phyloP scores from a whole-genome alignment of 2,888 invertebrate species.

The Alsophila aescularia region DNA sequence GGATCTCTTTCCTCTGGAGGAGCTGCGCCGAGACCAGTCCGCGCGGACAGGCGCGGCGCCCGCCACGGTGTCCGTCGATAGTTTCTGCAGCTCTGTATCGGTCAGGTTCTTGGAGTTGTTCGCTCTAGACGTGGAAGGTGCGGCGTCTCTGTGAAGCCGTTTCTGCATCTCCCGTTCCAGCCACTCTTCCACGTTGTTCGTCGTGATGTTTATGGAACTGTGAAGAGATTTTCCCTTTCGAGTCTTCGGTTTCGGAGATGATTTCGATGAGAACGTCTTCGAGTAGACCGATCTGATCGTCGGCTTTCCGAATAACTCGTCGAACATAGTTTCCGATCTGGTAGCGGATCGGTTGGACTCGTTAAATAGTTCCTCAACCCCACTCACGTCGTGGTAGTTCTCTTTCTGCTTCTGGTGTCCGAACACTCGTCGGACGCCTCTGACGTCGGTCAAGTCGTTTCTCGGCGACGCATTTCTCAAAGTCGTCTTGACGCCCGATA shows the following conservation, averaged over 20 bases:
- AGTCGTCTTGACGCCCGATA: conserved; percentile 63
- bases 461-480: conserved; percentile 51
- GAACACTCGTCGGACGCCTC: conserved; percentile 61
- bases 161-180: conserved; percentile 54
- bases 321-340: conserved; percentile 56
- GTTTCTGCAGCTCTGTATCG: conserved; percentile 51
- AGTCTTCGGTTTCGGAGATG: conserved; percentile 34
- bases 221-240: conserved; percentile 51
- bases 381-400: conserved; percentile 59
- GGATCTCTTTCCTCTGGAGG: conserved; percentile 41
- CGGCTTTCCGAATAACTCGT: conserved; percentile 58
- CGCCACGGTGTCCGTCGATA: conserved; percentile 58
- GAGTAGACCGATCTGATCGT: conserved; percentile 58
- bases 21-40: conserved; percentile 46
- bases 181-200: conserved; percentile 62
- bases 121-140: conserved; percentile 37
- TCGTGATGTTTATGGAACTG: conserved; percentile 48
- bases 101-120: conserved; percentile 33
- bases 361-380: conserved; percentile 65
- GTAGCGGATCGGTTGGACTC: conserved; percentile 42
- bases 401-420: conserved; percentile 37
- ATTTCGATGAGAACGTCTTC: conserved; percentile 53
- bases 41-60: conserved; percentile 48
- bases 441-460: conserved; percentile 63
- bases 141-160: conserved; percentile 37